Percentiles rank a stretch among this genome's conserved stretches.
Conservation (phyloP, 2,113 vertebrate species). For the Paracanthobrama guichenoti region DNA sequence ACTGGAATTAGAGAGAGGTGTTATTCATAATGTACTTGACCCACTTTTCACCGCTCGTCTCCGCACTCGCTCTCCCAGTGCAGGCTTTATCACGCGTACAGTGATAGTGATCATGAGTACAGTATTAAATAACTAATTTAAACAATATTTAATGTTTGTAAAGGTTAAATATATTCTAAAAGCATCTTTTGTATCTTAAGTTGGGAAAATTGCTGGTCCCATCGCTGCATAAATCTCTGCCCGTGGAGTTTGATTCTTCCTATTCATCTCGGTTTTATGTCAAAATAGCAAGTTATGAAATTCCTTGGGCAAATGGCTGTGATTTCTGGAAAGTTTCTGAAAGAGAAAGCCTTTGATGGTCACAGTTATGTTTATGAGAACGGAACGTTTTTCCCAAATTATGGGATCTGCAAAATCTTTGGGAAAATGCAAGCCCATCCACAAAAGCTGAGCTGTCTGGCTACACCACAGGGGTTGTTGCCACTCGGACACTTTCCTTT, state of each 20-base stretch:
- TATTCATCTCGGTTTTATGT: background rate
- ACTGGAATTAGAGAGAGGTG: too few relatives aligned
- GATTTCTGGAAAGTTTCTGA: conserved; percentile 72
- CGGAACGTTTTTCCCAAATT: conserved; percentile 74
- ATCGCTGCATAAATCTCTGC: background rate
- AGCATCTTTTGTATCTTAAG: too few relatives aligned
- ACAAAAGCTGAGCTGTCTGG: conserved; percentile 43
- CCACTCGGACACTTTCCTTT: conserved; percentile 53
- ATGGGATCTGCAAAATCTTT: conserved; percentile 64
- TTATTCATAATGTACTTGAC: too few relatives aligned
- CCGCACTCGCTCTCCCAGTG: too few relatives aligned
- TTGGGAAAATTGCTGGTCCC: too few relatives aligned
- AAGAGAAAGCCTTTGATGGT: conserved; percentile 68
- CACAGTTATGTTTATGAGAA: conserved; percentile 63
- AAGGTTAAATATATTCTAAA: too few relatives aligned
- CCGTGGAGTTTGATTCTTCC: background rate
- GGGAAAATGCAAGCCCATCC: conserved; percentile 56
- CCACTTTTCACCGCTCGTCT: too few relatives aligned
- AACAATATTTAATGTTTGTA: too few relatives aligned
- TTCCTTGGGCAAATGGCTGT: conserved; percentile 29
- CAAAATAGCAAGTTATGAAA: background rate
- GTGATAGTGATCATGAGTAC: too few relatives aligned
- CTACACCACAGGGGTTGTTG: too few relatives aligned
- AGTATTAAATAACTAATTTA: too few relatives aligned
- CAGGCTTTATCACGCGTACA: too few relatives aligned